Conservation (phyloP, 2,113 vertebrate species). For the Melanocharis versteri region DNA sequence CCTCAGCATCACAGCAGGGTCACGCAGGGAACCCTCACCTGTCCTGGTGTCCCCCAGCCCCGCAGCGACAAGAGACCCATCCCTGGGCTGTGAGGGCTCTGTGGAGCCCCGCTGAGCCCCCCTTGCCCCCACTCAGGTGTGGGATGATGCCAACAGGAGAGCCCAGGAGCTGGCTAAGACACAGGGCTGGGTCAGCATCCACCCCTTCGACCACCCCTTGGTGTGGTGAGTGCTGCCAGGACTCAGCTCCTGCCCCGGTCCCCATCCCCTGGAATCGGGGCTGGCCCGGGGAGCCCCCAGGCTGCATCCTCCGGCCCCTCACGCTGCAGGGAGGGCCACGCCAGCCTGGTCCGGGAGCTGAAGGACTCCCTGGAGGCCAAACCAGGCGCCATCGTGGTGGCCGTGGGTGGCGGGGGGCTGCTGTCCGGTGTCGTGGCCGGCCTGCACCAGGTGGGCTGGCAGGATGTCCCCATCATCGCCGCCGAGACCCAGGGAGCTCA, state of each 20-base stretch:
- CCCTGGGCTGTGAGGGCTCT: background rate
- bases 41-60: background rate
- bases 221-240: slow-evolving; percentile 82
- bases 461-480: slow-evolving; percentile 81
- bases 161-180: slow-evolving; percentile 74
- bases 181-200: slow-evolving; percentile 79
- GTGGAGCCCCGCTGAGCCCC: background rate
- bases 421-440: slow-evolving; percentile 83
- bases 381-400: slow-evolving; percentile 82
- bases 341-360: slow-evolving; percentile 84
- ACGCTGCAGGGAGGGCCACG: slow-evolving; percentile 80
- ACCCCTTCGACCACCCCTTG: slow-evolving; percentile 87
- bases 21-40: accelerated
- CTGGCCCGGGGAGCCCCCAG: background rate
- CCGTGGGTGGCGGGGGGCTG: slow-evolving; percentile 88
- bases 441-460: slow-evolving; percentile 82
- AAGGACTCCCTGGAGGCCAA: slow-evolving; percentile 72
- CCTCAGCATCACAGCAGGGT: accelerated
- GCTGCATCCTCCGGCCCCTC: too few species aligned
- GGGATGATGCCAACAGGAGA: slow-evolving; percentile 86
- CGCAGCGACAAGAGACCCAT: accelerated
- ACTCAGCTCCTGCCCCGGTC: accelerated
- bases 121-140: slow-evolving; percentile 58
- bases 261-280: accelerated
- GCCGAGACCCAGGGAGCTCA: slow-evolving; percentile 88